These are phyloP conservation scores for Hypanus sabinus DNA, from an alignment of 2,113 vertebrate genomes.

Conservation along the genomic window DNA sequence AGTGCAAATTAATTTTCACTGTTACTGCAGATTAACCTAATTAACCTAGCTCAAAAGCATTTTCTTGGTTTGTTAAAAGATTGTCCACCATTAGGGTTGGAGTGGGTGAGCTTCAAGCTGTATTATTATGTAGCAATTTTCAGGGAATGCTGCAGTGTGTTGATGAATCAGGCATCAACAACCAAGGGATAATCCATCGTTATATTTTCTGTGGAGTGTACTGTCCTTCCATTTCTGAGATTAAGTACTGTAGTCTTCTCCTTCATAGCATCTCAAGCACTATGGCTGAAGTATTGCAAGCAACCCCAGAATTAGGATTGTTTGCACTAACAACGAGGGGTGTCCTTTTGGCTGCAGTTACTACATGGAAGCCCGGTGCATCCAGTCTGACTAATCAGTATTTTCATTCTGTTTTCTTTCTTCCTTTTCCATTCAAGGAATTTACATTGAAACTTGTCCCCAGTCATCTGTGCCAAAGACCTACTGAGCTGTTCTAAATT, in stretches of 20 bases:
- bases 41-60: background rate
- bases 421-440: background rate
- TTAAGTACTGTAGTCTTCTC: background rate
- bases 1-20: background rate
- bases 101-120: no score
- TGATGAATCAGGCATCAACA: background rate
- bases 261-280: background rate
- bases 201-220: background rate
- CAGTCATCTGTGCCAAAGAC: no score
- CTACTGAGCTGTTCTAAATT: no score
- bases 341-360: background rate
- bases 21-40: background rate
- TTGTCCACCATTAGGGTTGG: background rate
- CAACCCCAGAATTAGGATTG: background rate
- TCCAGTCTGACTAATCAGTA: background rate
- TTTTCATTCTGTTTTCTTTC: background rate
- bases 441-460: no score
- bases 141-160: background rate
- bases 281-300: background rate
- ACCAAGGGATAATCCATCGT: background rate
- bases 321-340: background rate
- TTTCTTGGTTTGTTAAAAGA: background rate
- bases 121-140: background rate
- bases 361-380: no score
- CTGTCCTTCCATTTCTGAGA: background rate